Evolutionary conservation across 2,113 vertebrate genomes (phyloP).

Genomic region (Cryptotis parvus): DNA sequence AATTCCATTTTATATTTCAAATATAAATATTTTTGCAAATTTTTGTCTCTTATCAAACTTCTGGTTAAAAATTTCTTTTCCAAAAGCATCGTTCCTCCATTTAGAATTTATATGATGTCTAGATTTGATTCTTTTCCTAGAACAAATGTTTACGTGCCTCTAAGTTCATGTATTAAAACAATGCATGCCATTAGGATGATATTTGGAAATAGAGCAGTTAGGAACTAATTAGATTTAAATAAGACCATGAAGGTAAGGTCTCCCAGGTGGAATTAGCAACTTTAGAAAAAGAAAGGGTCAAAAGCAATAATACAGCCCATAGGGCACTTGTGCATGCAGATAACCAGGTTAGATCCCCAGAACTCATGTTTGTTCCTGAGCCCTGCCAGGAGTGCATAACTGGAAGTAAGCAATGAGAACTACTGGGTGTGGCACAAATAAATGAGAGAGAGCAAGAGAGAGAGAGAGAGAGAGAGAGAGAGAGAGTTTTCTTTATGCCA

Average conservation of each 20-base stretch:
- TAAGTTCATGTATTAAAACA: background rate
- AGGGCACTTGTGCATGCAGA: too few species aligned
- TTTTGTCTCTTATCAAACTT: background rate
- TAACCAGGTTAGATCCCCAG: too few species aligned
- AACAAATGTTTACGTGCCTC: background rate
- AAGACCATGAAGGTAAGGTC: background rate
- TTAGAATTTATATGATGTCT: background rate
- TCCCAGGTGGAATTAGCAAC: background rate
- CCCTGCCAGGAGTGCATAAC: too few species aligned
- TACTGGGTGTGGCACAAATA: too few species aligned
- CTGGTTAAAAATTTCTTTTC: conserved; percentile 17
- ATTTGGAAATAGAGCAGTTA: background rate
- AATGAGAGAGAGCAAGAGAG: too few species aligned
- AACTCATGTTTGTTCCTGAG: too few species aligned
- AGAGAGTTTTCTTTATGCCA: background rate
- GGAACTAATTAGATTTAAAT: background rate
- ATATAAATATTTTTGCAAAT: too few species aligned
- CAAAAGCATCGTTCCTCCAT: background rate
- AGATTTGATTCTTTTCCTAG: background rate
- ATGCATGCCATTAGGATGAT: background rate
- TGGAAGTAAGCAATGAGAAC: too few species aligned
- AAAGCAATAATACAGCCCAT: too few species aligned
- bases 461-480: too few species aligned
- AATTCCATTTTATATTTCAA: too few species aligned
- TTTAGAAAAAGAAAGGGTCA: background rate